phyloP scores from a whole-genome alignment of 2,888 invertebrate genomes.

The Ariolimax columbianus region DNA sequence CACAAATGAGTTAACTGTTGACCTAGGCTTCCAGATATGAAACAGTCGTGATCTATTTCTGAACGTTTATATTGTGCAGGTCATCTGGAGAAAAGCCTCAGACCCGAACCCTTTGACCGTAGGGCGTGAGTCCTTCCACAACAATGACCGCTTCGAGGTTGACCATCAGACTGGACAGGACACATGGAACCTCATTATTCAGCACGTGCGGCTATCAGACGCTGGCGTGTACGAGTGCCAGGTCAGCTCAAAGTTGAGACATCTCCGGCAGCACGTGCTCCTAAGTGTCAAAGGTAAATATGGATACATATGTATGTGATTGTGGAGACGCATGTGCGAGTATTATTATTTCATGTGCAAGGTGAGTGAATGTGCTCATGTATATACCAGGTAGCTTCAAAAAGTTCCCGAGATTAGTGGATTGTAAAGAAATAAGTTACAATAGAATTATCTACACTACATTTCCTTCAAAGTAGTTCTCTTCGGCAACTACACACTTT shows the following conservation, averaged over 20 bases:
- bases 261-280: slow-evolving; percentile 62
- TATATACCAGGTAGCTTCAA: too few species aligned
- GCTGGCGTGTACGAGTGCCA: slow-evolving; percentile 69
- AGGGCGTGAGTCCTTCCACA: slow-evolving; percentile 62
- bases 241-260: slow-evolving; percentile 64
- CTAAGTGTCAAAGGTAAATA: slow-evolving; percentile 64
- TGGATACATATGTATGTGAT: neutral
- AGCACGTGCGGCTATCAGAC: slow-evolving; percentile 59
- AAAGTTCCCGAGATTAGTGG: too few species aligned
- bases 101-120: slow-evolving; percentile 66
- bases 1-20: too few species aligned
- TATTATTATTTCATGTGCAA: neutral
- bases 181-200: slow-evolving; percentile 68
- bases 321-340: neutral
- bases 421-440: too few species aligned
- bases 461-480: too few species aligned
- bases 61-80: slow-evolving; percentile 52
- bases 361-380: too few species aligned
- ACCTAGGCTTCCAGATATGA: too few species aligned
- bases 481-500: too few species aligned
- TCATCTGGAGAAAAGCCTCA: slow-evolving; percentile 63
- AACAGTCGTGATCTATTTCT: too few species aligned
- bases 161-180: slow-evolving; percentile 59
- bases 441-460: too few species aligned
- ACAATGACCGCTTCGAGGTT: slow-evolving; percentile 60